These are phyloP conservation scores for Nephrotoma guestfalica DNA, from an alignment of 2,888 invertebrate genomes.

Conservation along the genomic window DNA sequence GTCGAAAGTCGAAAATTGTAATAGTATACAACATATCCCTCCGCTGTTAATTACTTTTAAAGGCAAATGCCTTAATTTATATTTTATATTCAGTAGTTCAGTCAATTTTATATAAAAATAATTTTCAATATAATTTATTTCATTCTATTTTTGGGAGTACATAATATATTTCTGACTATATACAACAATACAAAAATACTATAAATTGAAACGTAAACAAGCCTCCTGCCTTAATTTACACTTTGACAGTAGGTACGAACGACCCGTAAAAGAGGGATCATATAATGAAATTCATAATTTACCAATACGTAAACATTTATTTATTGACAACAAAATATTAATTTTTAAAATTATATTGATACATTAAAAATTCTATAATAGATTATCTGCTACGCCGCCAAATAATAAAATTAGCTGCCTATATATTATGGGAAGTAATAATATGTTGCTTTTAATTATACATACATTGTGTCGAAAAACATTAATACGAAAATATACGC, in stretches of 20 bases:
- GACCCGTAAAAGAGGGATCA: neutral
- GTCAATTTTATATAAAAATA: neutral
- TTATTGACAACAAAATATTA: neutral
- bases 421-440: neutral
- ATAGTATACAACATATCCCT: no score
- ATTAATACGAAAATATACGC: neutral
- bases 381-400: neutral
- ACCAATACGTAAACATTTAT: neutral
- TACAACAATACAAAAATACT: neutral
- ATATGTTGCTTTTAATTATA: neutral
- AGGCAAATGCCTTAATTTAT: neutral
- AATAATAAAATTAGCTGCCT: neutral
- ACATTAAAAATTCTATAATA: neutral
- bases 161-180: neutral
- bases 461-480: neutral
- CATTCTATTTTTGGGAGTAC: neutral
- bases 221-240: neutral
- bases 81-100: neutral
- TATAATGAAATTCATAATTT: neutral
- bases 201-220: neutral
- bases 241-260: neutral
- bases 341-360: neutral
- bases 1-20: no score
- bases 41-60: neutral
- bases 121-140: neutral